A percentile compares a stretch with the other conserved stretches of the same genome.
Evolutionary conservation across 2,113 vertebrate species (phyloP).

Genomic region (Cyrtonyx montezumae): DNA sequence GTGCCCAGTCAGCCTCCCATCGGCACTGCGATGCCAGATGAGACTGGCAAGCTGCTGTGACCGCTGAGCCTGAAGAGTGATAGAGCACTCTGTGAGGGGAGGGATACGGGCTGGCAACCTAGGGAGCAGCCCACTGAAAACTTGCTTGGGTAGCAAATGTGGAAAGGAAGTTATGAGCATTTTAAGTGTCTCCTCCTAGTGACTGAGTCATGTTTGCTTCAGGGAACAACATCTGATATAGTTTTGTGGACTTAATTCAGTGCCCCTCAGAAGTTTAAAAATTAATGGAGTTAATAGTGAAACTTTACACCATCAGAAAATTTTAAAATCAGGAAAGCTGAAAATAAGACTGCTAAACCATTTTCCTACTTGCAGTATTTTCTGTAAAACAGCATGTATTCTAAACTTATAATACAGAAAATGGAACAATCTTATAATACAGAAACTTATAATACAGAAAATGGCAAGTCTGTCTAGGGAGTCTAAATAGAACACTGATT

Average conservation of each 20-base stretch:
- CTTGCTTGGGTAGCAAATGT: background rate
- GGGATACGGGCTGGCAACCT: background rate
- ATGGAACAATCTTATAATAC: background rate
- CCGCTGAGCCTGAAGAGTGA: background rate
- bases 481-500: background rate
- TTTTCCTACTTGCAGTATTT: background rate
- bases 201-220: background rate
- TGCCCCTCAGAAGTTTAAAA: background rate
- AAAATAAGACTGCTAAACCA: background rate
- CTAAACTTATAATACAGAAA: background rate
- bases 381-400: background rate
- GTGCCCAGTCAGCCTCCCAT: background rate
- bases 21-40: background rate
- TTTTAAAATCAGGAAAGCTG: background rate
- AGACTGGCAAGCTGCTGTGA: background rate
- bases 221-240: background rate
- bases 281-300: background rate
- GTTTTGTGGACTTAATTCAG: background rate
- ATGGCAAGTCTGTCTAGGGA: rapidly evolving
- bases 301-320: background rate
- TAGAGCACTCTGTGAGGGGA: background rate
- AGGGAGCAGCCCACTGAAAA: background rate
- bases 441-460: no score
- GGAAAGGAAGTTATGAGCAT: background rate
- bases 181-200: background rate